A percentile compares a stretch with the other conserved stretches of the same genome.
Conservation (phyloP, 1,140 invertebrate species). For the Leptinotarsa defecta region DNA sequence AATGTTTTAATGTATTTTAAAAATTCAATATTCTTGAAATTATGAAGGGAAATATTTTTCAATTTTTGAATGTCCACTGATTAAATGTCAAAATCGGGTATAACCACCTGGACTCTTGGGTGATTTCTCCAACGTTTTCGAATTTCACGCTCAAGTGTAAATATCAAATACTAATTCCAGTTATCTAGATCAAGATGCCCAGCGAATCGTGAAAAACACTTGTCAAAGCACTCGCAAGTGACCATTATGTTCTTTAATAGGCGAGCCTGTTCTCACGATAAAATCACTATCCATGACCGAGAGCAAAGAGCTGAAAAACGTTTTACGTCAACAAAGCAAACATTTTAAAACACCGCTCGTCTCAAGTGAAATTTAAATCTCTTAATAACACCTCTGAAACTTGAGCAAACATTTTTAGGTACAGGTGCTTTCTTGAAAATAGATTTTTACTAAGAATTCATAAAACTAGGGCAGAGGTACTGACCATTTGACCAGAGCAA, state of each 20-base stretch:
- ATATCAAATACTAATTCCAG: neutral
- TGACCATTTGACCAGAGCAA: no score
- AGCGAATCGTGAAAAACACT: conserved; percentile 31
- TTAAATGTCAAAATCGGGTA: no score
- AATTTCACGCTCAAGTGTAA: conserved; percentile 3
- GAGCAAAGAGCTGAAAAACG: conserved; percentile 32
- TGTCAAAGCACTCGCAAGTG: conserved; percentile 31
- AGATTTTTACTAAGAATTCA: neutral
- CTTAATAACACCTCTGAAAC: conserved; percentile 37
- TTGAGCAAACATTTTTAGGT: neutral
- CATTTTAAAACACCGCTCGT: conserved; percentile 34
- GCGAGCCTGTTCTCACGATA: conserved; percentile 42
- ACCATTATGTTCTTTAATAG: conserved; percentile 22
- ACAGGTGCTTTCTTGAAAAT: conserved; percentile 19
- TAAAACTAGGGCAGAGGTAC: no score
- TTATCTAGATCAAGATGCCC: conserved; percentile 19
- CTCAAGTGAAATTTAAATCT: conserved; percentile 39
- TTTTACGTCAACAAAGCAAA: conserved; percentile 31
- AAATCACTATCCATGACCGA: conserved; percentile 43
- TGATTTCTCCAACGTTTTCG: neutral
- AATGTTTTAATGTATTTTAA: no score
- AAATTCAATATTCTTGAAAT: no score
- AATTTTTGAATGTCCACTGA: no score
- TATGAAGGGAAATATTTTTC: no score
- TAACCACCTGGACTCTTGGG: no score